Evolutionary conservation across 2,113 vertebrate genomes (phyloP).

Genomic region (Thomomys bottae): DNA sequence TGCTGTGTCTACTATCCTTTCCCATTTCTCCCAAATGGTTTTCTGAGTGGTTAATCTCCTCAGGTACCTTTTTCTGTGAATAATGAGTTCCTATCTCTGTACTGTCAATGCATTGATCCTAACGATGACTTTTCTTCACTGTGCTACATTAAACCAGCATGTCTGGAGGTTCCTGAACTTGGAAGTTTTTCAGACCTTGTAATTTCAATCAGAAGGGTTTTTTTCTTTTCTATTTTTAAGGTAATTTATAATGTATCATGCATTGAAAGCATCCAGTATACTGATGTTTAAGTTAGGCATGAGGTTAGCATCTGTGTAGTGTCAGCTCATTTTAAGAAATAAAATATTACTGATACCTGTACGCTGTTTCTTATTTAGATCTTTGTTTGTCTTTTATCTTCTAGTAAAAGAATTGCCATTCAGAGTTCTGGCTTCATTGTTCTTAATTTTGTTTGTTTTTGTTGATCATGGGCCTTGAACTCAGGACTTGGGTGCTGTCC

Average conservation of each 20-base stretch:
- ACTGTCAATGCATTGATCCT: neutral
- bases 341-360: neutral
- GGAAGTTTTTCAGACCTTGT: neutral
- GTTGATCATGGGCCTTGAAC: too few relatives aligned
- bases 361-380: neutral
- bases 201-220: neutral
- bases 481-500: too few relatives aligned
- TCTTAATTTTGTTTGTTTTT: slow-evolving; percentile 1
- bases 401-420: neutral
- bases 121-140: neutral
- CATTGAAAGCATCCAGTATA: neutral
- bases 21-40: neutral
- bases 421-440: neutral
- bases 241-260: neutral
- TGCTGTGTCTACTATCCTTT: neutral
- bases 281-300: neutral
- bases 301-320: neutral
- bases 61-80: neutral
- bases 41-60: neutral
- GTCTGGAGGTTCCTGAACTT: neutral
- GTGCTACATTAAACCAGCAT: neutral
- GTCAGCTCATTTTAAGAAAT: neutral
- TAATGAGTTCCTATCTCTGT: neutral
- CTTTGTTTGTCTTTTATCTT: neutral
- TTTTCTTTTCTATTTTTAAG: slow-evolving; percentile 21